Conservation (phyloP, 2,888 invertebrate genomes). For the Plagodis pulveraria region DNA sequence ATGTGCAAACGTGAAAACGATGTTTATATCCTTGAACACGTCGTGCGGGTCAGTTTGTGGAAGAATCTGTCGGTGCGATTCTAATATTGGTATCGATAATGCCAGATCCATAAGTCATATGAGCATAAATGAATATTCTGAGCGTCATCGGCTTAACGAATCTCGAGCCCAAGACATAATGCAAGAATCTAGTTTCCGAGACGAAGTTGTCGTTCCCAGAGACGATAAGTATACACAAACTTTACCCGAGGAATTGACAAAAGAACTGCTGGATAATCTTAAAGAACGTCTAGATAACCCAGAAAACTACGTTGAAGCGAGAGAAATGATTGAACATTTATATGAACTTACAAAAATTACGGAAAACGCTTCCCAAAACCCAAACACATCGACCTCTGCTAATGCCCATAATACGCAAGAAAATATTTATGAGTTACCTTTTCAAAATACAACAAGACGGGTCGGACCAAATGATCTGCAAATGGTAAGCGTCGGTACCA, state of each 20-base stretch:
- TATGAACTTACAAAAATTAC: slow-evolving; percentile 89
- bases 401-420: slow-evolving; percentile 60
- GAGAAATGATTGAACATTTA: slow-evolving; percentile 91
- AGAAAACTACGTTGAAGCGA: slow-evolving; percentile 89
- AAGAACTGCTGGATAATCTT: slow-evolving; percentile 88
- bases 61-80: slow-evolving; percentile 69
- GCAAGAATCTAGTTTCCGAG: slow-evolving; percentile 63
- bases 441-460: slow-evolving; percentile 71
- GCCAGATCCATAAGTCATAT: slow-evolving; percentile 86
- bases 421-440: slow-evolving; percentile 87
- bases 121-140: slow-evolving; percentile 87
- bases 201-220: slow-evolving; percentile 55
- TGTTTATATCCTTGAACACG: slow-evolving; percentile 67
- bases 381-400: slow-evolving; percentile 75
- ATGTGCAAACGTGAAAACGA: slow-evolving; percentile 71
- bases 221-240: slow-evolving; percentile 89
- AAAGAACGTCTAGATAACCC: slow-evolving; percentile 89
- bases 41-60: slow-evolving; percentile 67
- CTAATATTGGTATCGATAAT: slow-evolving; percentile 80
- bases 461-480: slow-evolving; percentile 70
- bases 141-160: slow-evolving; percentile 85
- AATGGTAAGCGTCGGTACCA: slow-evolving; percentile 84
- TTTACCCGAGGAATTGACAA: slow-evolving; percentile 90
- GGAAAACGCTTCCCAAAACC: slow-evolving; percentile 81
- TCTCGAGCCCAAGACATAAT: slow-evolving; percentile 75